Conservation (phyloP, 1,140 invertebrate genomes). For the Trichonephila clavipes region DNA sequence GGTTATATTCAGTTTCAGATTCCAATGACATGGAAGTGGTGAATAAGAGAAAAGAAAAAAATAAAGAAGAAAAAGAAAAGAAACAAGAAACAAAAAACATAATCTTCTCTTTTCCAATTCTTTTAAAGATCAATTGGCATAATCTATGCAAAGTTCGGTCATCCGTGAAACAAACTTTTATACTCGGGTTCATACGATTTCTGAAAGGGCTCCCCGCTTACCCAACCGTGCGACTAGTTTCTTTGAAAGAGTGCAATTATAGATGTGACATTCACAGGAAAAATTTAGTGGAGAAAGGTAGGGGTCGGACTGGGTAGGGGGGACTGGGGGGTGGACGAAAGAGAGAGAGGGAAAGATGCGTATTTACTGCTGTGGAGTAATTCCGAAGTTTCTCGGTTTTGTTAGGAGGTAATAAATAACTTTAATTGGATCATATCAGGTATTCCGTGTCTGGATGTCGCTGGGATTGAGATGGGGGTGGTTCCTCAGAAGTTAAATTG, state of each 20-base stretch:
- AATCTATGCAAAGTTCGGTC: conserved; percentile 59
- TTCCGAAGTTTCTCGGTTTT: background rate
- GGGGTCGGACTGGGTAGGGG: background rate
- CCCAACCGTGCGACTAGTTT: background rate
- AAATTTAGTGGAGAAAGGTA: conserved; percentile 18
- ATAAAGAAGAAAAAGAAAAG: background rate
- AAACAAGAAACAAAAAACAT: background rate
- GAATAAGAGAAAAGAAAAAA: background rate
- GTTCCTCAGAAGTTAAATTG: background rate
- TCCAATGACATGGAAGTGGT: background rate
- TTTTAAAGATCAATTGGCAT: conserved; percentile 58
- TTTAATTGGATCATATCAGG: conserved; percentile 38
- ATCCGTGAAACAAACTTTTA: conserved; percentile 52
- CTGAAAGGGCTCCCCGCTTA: background rate
- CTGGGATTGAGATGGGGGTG: background rate
- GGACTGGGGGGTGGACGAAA: background rate
- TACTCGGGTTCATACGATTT: background rate
- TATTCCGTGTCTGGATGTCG: background rate
- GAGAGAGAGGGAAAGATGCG: background rate
- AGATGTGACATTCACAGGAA: conserved; percentile 36
- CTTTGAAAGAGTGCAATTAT: conserved; percentile 17
- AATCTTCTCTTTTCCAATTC: conserved; percentile 1
- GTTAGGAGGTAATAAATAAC: background rate
- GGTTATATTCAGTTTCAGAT: background rate
- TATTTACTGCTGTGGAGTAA: conserved; percentile 21